Conservation (phyloP, 2,888 invertebrate genomes). For the Synergus laeviventris region DNA sequence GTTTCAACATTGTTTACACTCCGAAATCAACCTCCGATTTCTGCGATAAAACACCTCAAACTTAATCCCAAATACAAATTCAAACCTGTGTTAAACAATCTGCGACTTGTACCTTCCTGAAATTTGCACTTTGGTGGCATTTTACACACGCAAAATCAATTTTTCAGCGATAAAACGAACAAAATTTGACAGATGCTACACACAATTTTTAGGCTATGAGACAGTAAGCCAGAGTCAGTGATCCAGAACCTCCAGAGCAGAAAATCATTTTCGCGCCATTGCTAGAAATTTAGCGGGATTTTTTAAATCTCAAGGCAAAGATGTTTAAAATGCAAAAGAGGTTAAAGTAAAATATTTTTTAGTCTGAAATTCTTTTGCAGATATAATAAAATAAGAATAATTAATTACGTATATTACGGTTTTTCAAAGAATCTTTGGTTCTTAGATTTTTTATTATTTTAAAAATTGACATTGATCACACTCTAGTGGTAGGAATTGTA, state of each 20-base stretch:
- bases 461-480: no score
- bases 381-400: no score
- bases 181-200: not conserved
- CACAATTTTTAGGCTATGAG: constrained; percentile 11
- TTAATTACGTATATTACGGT: no score
- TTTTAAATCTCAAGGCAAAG: not conserved
- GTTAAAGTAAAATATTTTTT: no score
- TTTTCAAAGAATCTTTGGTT: no score
- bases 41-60: constrained; percentile 6
- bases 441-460: no score
- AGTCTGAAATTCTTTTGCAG: no score
- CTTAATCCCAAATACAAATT: constrained; percentile 32
- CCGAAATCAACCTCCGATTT: constrained; percentile 2
- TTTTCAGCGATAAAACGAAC: not conserved
- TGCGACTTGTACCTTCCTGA: constrained; percentile 80
- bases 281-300: not conserved
- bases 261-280: no score
- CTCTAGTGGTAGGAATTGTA: not conserved
- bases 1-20: constrained; percentile 25
- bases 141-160: constrained; percentile 49
- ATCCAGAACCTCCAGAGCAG: no score
- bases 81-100: constrained; percentile 40
- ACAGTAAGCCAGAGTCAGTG: no score
- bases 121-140: constrained; percentile 85
- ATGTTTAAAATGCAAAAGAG: no score